A percentile compares a stretch with the other conserved stretches of the same genome.
These are phyloP conservation scores for Ophonus ardosiacus DNA, from an alignment of 2,888 invertebrate species.

Conservation along the genomic window DNA sequence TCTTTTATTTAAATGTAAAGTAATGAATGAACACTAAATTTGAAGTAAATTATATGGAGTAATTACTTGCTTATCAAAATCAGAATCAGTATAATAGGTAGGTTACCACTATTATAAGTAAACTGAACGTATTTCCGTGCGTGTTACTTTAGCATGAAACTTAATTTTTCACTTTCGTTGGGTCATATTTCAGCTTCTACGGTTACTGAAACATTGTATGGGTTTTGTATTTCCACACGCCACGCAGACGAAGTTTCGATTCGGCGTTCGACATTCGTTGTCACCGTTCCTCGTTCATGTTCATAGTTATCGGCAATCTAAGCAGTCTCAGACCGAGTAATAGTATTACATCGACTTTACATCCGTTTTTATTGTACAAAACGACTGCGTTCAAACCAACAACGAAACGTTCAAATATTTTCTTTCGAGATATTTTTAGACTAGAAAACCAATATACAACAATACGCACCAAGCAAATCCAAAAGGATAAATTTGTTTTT, in stretches of 20 bases:
- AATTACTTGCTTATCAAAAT: too few species aligned
- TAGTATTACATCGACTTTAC: conserved; percentile 37
- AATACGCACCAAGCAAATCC: neutral
- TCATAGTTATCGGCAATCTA: conserved; percentile 18
- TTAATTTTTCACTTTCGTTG: conserved; percentile 54
- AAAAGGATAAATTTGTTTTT: neutral
- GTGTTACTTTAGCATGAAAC: conserved; percentile 35
- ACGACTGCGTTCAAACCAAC: conserved; percentile 18
- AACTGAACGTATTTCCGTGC: neutral
- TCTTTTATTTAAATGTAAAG: too few species aligned
- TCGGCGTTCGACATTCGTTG: neutral
- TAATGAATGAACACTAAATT: too few species aligned
- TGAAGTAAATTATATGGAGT: too few species aligned
- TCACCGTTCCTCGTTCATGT: neutral
- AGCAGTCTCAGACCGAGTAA: conserved; percentile 5
- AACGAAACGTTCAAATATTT: conserved; percentile 7
- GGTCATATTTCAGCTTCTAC: conserved; percentile 37
- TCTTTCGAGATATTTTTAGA: neutral
- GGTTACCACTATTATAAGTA: neutral
- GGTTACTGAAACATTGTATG: neutral
- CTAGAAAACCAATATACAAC: conserved; percentile 11
- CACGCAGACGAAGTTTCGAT: conserved; percentile 10
- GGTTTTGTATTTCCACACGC: conserved; percentile 3
- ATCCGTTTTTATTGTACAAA: conserved; percentile 30
- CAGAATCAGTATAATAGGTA: too few species aligned